Evolutionary conservation across 2,888 invertebrate species (phyloP).

Genomic region (Shargacucullia verbasci): DNA sequence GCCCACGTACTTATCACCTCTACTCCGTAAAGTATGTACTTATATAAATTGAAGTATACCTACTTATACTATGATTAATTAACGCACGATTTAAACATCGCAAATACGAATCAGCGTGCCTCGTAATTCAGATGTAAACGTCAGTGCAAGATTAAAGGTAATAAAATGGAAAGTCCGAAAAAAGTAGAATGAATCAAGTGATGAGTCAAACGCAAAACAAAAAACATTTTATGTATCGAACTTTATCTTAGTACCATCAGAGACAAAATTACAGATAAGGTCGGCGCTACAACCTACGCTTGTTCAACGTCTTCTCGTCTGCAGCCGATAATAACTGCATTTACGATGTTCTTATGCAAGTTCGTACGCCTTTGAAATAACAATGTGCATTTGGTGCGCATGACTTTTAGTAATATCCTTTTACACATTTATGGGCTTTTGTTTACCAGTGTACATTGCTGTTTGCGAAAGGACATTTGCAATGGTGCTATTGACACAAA

Average conservation of each 20-base stretch:
- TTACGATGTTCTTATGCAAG: slow-evolving; percentile 43
- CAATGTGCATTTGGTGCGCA: slow-evolving; percentile 37
- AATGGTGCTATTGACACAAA: background rate
- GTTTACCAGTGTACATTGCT: slow-evolving; percentile 7
- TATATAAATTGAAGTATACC: too few relatives aligned
- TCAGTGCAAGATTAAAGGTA: slow-evolving; percentile 5
- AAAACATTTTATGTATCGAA: slow-evolving; percentile 40
- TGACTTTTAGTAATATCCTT: slow-evolving; percentile 29
- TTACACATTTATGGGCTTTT: slow-evolving; percentile 18
- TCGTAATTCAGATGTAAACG: slow-evolving; percentile 3
- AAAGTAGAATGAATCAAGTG: slow-evolving; percentile 18
- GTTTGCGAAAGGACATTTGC: background rate
- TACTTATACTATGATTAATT: slow-evolving; percentile 20
- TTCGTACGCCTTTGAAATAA: slow-evolving; percentile 39
- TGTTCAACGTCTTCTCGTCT: slow-evolving; percentile 18
- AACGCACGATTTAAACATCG: slow-evolving; percentile 11
- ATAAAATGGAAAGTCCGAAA: slow-evolving; percentile 1
- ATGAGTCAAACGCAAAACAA: slow-evolving; percentile 26
- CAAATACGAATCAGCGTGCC: slow-evolving; percentile 23
- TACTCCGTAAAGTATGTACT: slow-evolving; percentile 19
- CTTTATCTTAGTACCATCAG: slow-evolving; percentile 36
- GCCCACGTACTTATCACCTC: slow-evolving; percentile 17
- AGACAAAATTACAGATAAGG: slow-evolving; percentile 39
- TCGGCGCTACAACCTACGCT: slow-evolving; percentile 31
- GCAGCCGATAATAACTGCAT: slow-evolving; percentile 44